These are phyloP conservation scores for Eristalis tenax DNA, from an alignment of 2,888 invertebrate species.

Conservation along the genomic window DNA sequence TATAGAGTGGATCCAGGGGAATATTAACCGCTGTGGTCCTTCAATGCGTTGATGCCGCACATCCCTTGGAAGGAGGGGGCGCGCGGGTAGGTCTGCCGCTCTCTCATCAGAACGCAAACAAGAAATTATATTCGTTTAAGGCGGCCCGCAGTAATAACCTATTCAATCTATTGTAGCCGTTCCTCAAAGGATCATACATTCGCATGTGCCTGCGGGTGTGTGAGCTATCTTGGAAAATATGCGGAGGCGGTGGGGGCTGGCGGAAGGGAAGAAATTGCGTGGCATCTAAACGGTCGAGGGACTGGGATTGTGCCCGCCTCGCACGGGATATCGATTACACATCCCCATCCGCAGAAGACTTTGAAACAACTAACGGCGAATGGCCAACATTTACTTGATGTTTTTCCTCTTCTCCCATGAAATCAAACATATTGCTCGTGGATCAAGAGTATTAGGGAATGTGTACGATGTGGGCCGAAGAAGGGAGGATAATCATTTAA, in stretches of 20 bases:
- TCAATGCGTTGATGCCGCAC: not conserved
- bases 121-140: slow-evolving; percentile 26
- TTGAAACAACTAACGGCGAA: not conserved
- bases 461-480: not conserved
- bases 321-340: slow-evolving; percentile 36
- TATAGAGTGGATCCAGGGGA: not conserved
- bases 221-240: not conserved
- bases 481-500: slow-evolving; percentile 5
- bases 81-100: not conserved
- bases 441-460: slow-evolving; percentile 11
- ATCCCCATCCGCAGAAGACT: not conserved
- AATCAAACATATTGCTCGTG: slow-evolving; percentile 27
- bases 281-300: not conserved
- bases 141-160: slow-evolving; percentile 24
- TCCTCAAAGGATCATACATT: not conserved
- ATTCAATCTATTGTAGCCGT: not conserved
- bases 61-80: not conserved
- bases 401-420: not conserved
- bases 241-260: not conserved
- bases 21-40: slow-evolving; percentile 14
- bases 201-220: not conserved
- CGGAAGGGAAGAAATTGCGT: not conserved
- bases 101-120: slow-evolving; percentile 9
- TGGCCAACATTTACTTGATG: slow-evolving; percentile 11
- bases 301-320: slow-evolving; percentile 1